These are phyloP conservation scores for Pachypsylla venusta DNA, from an alignment of 1,140 invertebrate genomes.

Conservation along the genomic window DNA sequence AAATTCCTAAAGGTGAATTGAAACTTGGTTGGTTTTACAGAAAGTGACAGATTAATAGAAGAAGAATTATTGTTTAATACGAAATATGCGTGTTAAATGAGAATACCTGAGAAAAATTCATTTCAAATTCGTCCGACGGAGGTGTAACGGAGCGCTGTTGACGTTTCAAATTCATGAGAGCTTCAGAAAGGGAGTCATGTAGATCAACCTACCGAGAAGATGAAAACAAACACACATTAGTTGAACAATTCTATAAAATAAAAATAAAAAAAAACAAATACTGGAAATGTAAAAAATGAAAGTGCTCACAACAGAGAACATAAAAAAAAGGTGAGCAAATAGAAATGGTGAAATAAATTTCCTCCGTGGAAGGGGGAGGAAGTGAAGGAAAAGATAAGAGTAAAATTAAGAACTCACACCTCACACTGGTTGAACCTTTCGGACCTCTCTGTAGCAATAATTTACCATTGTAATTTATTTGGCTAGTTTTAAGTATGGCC, in stretches of 20 bases:
- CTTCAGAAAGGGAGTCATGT: not conserved
- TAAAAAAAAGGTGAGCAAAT: not conserved
- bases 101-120: constrained; percentile 9
- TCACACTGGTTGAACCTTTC: not conserved
- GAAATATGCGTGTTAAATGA: too few relatives aligned
- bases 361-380: not conserved
- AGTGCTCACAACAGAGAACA: too few relatives aligned
- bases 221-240: constrained; percentile 5
- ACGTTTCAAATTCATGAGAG: constrained; percentile 6
- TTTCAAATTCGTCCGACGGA: constrained; percentile 4
- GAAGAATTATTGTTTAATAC: too few relatives aligned
- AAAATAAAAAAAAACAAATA: too few relatives aligned
- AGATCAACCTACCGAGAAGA: not conserved
- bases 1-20: too few relatives aligned
- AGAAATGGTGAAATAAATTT: not conserved
- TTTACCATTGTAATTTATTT: too few relatives aligned
- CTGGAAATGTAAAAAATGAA: too few relatives aligned
- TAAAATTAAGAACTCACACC: not conserved
- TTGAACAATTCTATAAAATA: not conserved
- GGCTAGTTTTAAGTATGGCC: too few relatives aligned
- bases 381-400: not conserved
- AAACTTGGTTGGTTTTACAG: too few relatives aligned
- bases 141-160: not conserved
- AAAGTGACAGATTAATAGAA: too few relatives aligned
- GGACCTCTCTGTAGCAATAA: too few relatives aligned